phyloP scores from a whole-genome alignment of 2,113 vertebrate species.

The Larimichthys polyactis region DNA sequence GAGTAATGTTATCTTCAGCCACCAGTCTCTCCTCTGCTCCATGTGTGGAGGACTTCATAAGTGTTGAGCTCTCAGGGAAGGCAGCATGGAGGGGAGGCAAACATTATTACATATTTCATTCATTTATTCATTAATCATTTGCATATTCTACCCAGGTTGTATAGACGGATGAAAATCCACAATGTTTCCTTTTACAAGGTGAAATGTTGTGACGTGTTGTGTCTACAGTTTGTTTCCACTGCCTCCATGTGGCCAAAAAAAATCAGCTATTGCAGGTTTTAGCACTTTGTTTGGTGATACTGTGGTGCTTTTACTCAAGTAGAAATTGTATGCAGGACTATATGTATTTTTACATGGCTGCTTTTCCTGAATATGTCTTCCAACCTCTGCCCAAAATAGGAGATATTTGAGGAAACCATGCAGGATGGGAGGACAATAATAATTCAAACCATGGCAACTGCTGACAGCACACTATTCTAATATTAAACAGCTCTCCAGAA shows the following conservation, averaged over 20 bases:
- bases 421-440: not conserved
- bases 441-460: conserved; percentile 11
- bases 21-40: no score
- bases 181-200: no score
- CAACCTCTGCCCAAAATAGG: not conserved
- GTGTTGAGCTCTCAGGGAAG: no score
- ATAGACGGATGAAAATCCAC: no score
- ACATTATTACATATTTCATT: no score
- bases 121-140: no score
- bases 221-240: not conserved
- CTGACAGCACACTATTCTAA: conserved; percentile 40
- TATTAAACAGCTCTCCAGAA: conserved; percentile 43
- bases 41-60: no score
- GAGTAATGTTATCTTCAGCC: no score
- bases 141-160: no score
- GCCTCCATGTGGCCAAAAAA: not conserved
- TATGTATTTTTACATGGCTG: not conserved
- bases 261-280: not conserved
- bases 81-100: no score
- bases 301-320: not conserved
- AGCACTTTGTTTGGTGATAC: not conserved
- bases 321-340: not conserved
- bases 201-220: no score
- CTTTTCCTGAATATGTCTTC: not conserved
- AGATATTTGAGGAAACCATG: conserved; percentile 16